A percentile compares a stretch with the other conserved stretches of the same genome.
Evolutionary conservation across 2,797 vertebrate genomes (phyloP).

Genomic region (Mus spretus): DNA sequence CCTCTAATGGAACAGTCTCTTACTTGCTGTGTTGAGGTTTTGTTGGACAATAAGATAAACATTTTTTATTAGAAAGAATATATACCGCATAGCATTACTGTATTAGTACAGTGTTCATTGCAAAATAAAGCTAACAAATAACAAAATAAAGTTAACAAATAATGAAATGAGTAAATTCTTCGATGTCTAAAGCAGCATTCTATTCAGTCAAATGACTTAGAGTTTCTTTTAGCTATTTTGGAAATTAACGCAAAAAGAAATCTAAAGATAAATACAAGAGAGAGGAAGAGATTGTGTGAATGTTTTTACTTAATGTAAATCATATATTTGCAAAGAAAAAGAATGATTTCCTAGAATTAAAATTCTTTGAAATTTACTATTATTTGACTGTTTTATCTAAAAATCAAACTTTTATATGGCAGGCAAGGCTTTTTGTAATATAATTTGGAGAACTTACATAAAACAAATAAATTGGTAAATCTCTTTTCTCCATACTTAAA

Average conservation of each 20-base stretch:
- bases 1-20: neutral
- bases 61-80: neutral
- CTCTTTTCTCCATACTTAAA: neutral
- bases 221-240: neutral
- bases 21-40: neutral
- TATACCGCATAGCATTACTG: neutral
- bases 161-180: neutral
- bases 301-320: neutral
- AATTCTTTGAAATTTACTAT: constrained; percentile 19
- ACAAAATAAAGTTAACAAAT: neutral
- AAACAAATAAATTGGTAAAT: neutral
- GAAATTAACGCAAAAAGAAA: constrained; percentile 9
- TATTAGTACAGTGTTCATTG: constrained; percentile 31
- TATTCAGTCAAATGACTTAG: neutral
- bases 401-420: neutral
- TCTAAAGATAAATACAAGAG: neutral
- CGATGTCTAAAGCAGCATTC: neutral
- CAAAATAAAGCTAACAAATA: constrained; percentile 22
- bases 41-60: neutral
- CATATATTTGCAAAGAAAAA: neutral
- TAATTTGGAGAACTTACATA: constrained; percentile 32
- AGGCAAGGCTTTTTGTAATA: neutral
- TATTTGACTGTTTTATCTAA: neutral
- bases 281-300: neutral
- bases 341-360: neutral